Percentiles rank a stretch among this genome's conserved stretches.
These are phyloP conservation scores for Blennius ocellaris DNA, from an alignment of 2,113 vertebrate species.

Conservation along the genomic window DNA sequence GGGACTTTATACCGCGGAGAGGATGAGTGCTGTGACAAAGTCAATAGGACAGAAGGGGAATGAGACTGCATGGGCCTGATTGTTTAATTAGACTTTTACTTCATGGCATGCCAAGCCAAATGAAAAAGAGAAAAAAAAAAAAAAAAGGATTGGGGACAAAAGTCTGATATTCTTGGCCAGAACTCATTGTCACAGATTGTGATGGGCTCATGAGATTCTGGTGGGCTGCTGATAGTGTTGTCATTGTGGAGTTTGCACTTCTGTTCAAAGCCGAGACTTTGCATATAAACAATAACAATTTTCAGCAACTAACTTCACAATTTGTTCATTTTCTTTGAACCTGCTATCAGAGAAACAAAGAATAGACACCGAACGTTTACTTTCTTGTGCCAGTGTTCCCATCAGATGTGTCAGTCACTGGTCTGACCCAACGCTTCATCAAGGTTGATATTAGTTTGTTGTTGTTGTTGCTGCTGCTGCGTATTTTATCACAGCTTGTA, in stretches of 20 bases:
- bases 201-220: constrained; percentile 76
- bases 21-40: constrained; percentile 80
- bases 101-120: constrained; percentile 69
- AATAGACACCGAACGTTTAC: constrained; percentile 10
- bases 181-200: constrained; percentile 74
- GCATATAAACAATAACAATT: constrained; percentile 37
- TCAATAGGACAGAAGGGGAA: constrained; percentile 75
- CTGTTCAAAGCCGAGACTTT: constrained; percentile 58
- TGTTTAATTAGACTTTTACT: constrained; percentile 84
- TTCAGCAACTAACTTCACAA: constrained; percentile 7
- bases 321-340: constrained; percentile 36
- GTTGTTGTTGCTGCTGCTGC: too few species aligned
- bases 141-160: constrained; percentile 41
- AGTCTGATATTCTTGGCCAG: constrained; percentile 63
- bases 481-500: too few species aligned
- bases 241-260: constrained; percentile 62
- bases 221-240: constrained; percentile 74
- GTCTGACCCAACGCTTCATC: neutral
- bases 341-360: neutral
- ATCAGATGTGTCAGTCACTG: neutral
- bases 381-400: neutral
- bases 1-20: constrained; percentile 68
- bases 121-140: constrained; percentile 54
- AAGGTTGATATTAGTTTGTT: constrained; percentile 3
- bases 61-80: constrained; percentile 75